Conservation (phyloP, 2,797 vertebrate species). For the Masticophis lateralis region DNA sequence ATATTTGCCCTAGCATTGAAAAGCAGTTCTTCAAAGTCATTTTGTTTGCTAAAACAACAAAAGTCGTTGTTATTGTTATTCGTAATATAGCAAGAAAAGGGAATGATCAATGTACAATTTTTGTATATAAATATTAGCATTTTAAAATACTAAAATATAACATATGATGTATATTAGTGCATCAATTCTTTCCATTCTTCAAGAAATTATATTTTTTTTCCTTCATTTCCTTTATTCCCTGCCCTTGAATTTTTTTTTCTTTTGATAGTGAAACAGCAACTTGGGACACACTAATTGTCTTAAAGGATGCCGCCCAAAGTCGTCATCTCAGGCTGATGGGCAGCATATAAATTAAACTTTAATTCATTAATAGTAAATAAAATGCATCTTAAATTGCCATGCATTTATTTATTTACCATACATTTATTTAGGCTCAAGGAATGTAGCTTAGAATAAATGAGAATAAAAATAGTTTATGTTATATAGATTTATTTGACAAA, state of each 20-base stretch:
- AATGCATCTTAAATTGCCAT: neutral
- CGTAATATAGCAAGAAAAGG: neutral
- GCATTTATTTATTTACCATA: neutral
- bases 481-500: neutral
- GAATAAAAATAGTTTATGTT: neutral
- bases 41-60: neutral
- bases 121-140: neutral
- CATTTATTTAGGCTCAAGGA: neutral
- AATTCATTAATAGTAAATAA: neutral
- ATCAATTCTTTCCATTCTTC: neutral
- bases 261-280: neutral
- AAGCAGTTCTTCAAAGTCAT: neutral
- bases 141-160: neutral
- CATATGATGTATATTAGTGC: neutral
- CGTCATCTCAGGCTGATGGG: neutral
- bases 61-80: neutral
- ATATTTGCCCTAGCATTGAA: neutral
- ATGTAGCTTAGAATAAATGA: neutral
- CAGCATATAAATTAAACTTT: neutral
- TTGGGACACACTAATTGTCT: neutral
- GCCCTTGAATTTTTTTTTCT: neutral
- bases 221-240: neutral
- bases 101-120: neutral
- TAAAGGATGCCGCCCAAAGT: neutral
- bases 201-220: neutral